Evolutionary conservation across 2,113 vertebrate genomes (phyloP).

Genomic region (Pelobates fuscus): DNA sequence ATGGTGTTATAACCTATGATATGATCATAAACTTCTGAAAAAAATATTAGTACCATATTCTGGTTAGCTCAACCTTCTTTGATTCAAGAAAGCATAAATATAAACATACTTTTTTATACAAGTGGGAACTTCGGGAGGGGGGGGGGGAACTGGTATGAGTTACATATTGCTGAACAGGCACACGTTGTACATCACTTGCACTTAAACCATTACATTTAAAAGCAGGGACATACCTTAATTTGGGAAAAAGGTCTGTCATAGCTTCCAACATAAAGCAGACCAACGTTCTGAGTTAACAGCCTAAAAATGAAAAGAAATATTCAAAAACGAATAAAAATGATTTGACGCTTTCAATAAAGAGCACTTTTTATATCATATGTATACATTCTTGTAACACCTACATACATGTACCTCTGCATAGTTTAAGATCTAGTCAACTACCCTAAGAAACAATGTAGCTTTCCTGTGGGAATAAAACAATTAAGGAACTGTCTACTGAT

Average conservation of each 20-base stretch:
- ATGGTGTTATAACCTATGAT: too few relatives aligned
- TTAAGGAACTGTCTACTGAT: constrained; percentile 17
- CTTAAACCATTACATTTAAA: too few relatives aligned
- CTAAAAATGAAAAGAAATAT: constrained; percentile 71
- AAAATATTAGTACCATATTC: too few relatives aligned
- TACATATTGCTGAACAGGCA: too few relatives aligned
- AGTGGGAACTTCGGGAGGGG: too few relatives aligned
- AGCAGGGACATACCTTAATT: constrained; percentile 85
- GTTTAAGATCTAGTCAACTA: background rate
- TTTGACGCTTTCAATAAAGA: too few relatives aligned
- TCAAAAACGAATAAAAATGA: background rate
- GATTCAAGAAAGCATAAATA: too few relatives aligned
- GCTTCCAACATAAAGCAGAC: constrained; percentile 93
- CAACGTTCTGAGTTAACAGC: constrained; percentile 87
- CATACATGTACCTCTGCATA: background rate
- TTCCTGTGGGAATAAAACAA: background rate
- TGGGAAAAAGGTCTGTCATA: constrained; percentile 94
- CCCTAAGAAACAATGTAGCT: background rate
- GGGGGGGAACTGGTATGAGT: too few relatives aligned
- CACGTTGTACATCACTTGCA: too few relatives aligned
- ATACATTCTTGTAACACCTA: background rate
- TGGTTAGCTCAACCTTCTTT: too few relatives aligned
- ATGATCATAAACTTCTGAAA: too few relatives aligned
- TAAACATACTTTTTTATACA: too few relatives aligned
- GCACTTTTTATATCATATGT: constrained; percentile 51